phyloP scores from a whole-genome alignment of 2,888 invertebrate species.

The Beris chalybata region DNA sequence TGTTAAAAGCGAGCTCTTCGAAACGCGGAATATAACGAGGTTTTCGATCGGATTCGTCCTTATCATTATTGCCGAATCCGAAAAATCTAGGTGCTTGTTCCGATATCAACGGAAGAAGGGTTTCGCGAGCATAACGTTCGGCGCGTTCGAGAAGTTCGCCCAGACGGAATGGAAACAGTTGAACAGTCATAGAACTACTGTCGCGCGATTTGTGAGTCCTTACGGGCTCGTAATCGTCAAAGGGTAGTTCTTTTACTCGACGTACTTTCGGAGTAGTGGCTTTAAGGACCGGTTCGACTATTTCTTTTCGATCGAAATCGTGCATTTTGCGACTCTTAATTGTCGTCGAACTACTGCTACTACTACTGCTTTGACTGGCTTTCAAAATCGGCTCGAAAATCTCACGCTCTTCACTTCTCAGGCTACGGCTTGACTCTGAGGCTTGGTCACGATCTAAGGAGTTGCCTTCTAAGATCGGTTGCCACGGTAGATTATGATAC shows the following conservation, averaged over 20 bases:
- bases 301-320: constrained; percentile 58
- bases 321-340: constrained; percentile 50
- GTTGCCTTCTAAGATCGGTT: constrained; percentile 60
- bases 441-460: constrained; percentile 53
- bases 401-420: constrained; percentile 47
- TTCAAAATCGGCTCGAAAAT: constrained; percentile 63
- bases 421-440: constrained; percentile 51
- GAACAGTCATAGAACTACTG: constrained; percentile 62
- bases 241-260: constrained; percentile 51
- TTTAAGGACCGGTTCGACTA: constrained; percentile 73
- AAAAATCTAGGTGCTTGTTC: constrained; percentile 76
- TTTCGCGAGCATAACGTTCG: constrained; percentile 78
- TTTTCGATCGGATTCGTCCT: constrained; percentile 51
- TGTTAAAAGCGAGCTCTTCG: constrained; percentile 46
- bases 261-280: constrained; percentile 62
- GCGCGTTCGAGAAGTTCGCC: constrained; percentile 80
- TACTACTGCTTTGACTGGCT: constrained; percentile 42
- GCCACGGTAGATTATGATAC: constrained; percentile 57
- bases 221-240: constrained; percentile 45
- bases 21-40: constrained; percentile 68
- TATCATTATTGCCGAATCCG: constrained; percentile 60
- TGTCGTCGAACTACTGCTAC: constrained; percentile 31
- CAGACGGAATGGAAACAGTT: constrained; percentile 75
- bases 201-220: constrained; percentile 23
- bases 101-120: constrained; percentile 73